A percentile compares a stretch with the other conserved stretches of the same genome.
Conservation (phyloP, 2,113 vertebrate genomes). For the Eurystomus gularis region DNA sequence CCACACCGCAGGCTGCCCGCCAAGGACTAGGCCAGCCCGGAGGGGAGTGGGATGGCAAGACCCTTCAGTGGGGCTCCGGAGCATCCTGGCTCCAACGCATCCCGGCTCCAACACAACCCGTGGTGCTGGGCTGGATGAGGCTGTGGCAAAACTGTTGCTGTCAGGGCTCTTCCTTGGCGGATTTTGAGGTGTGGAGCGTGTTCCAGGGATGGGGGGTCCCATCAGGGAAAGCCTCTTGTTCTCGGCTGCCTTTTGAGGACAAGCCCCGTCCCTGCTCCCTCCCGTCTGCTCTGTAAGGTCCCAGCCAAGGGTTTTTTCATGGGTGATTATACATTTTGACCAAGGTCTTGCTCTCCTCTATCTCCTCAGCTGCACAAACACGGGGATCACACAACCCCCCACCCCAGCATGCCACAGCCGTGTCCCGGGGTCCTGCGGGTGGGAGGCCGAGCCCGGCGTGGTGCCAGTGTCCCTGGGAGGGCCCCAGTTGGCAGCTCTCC, state of each 20-base stretch:
- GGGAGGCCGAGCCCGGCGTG: rapidly evolving
- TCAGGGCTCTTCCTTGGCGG: neutral
- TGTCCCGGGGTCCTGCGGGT: rapidly evolving
- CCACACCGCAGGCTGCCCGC: slow-evolving; percentile 69
- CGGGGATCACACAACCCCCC: rapidly evolving
- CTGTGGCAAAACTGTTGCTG: rapidly evolving
- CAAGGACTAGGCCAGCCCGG: slow-evolving; percentile 3
- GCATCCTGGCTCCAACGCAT: neutral
- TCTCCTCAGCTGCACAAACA: neutral
- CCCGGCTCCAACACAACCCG: neutral
- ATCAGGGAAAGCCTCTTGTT: neutral
- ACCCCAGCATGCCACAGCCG: rapidly evolving
- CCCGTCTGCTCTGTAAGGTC: neutral
- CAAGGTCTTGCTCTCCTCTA: neutral
- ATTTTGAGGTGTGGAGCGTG: neutral
- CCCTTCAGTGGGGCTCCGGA: rapidly evolving
- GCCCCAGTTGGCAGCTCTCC: neutral
- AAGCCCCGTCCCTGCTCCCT: rapidly evolving
- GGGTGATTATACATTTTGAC: neutral
- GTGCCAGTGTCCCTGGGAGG: neutral
- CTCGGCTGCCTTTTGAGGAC: neutral
- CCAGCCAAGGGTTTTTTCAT: rapidly evolving
- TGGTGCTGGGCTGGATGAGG: rapidly evolving
- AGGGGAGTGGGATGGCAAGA: neutral
- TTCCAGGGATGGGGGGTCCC: neutral